These are phyloP conservation scores for Cryptomyrus ogoouensis DNA, from an alignment of 2,113 vertebrate species.

Conservation along the genomic window DNA sequence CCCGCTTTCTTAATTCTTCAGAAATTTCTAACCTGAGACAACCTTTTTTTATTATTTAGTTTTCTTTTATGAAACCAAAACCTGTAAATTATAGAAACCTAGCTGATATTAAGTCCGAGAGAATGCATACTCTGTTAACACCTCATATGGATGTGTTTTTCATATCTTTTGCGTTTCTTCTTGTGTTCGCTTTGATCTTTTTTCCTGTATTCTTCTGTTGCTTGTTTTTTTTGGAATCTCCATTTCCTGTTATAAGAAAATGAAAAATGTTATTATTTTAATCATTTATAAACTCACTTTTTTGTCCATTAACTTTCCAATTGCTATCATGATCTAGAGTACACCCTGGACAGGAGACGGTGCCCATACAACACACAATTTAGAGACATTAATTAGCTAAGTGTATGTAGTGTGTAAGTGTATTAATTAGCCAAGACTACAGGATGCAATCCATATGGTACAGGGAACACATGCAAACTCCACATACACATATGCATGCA, in stretches of 20 bases:
- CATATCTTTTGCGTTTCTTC: neutral
- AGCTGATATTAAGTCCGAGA: conserved; percentile 13
- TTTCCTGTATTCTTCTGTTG: neutral
- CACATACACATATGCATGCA: neutral
- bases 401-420: too few species aligned
- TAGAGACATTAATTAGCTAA: neutral
- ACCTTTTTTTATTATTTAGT: conserved; percentile 18
- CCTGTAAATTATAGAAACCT: conserved; percentile 12
- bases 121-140: neutral
- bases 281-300: neutral
- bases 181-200: neutral
- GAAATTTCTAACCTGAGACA: conserved; percentile 34
- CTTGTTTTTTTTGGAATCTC: neutral
- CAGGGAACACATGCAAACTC: neutral
- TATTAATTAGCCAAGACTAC: too few species aligned
- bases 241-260: neutral
- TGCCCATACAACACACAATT: neutral
- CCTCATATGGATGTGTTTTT: neutral
- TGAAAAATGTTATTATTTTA: neutral
- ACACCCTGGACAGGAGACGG: neutral
- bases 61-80: conserved; percentile 1
- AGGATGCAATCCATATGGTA: neutral
- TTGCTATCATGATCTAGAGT: neutral
- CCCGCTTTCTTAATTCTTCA: conserved; percentile 25
- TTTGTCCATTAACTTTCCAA: neutral